These are phyloP conservation scores for Microcaecilia unicolor DNA, from an alignment of 2,797 vertebrate genomes.

Conservation along the genomic window DNA sequence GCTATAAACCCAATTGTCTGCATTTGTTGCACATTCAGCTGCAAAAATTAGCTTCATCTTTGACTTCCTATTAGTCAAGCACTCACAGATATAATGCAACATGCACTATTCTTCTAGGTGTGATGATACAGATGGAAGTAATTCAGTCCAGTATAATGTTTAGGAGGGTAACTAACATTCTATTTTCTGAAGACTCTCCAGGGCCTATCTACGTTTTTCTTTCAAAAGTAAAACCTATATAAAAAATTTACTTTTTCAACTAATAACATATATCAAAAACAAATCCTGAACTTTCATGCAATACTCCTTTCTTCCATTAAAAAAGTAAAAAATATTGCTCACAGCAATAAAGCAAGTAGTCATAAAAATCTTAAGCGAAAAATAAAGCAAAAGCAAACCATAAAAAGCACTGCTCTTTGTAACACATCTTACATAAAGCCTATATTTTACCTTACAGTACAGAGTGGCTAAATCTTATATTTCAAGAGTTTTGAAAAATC, in stretches of 20 bases:
- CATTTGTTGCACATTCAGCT: conserved; percentile 18
- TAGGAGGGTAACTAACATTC: too few species aligned
- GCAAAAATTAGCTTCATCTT: too few species aligned
- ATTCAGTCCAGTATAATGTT: too few species aligned
- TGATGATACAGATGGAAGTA: too few species aligned
- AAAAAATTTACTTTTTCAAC: conserved; percentile 1
- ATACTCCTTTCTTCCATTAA: conserved; percentile 25
- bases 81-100: too few species aligned
- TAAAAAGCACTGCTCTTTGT: conserved; percentile 53
- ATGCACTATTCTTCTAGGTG: too few species aligned
- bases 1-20: conserved; percentile 20
- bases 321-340: conserved; percentile 34
- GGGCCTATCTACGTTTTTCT: background rate
- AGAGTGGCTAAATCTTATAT: conserved; percentile 35
- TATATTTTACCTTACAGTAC: conserved; percentile 40
- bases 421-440: conserved; percentile 39
- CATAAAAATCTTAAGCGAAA: conserved; percentile 50
- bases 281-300: too few species aligned
- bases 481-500: conserved; percentile 40
- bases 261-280: too few species aligned
- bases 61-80: too few species aligned
- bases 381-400: conserved; percentile 51
- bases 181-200: background rate
- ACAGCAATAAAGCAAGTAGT: conserved; percentile 35
- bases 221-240: background rate